Evolutionary conservation across 2,797 vertebrate species (phyloP).

Genomic region (Hippopotamyrus pictus): DNA sequence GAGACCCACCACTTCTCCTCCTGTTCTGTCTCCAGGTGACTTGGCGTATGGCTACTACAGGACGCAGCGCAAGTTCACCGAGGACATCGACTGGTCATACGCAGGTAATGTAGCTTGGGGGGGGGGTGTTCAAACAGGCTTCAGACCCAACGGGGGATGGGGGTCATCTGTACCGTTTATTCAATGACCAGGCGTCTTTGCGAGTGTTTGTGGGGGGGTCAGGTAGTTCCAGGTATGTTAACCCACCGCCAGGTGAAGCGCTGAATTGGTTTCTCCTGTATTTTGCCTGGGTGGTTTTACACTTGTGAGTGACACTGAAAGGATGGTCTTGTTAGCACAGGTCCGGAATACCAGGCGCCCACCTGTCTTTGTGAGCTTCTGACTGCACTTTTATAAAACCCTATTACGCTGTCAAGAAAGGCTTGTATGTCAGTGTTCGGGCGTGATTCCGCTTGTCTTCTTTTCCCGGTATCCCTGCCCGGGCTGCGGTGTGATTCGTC

Average conservation of each 20-base stretch:
- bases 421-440: not conserved
- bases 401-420: conserved; percentile 7
- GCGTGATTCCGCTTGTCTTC: not conserved
- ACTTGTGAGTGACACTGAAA: not conserved
- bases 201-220: not conserved
- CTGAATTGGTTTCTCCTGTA: not conserved
- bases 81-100: conserved; percentile 95
- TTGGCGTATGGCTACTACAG: conserved; percentile 74
- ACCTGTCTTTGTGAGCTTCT: not conserved
- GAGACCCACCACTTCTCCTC: not conserved
- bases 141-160: not conserved
- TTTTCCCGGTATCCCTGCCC: not conserved
- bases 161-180: not conserved
- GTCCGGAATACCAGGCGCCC: not conserved
- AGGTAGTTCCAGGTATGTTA: not conserved
- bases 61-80: conserved; percentile 82
- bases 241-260: not conserved
- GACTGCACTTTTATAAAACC: not conserved
- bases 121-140: not conserved
- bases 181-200: not conserved
- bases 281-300: not conserved
- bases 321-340: not conserved
- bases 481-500: not conserved
- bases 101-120: conserved; percentile 62
- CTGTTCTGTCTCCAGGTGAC: conserved; percentile 59